Evolutionary conservation across 2,113 vertebrate genomes (phyloP).

Genomic region (Australoheros scitulus): DNA sequence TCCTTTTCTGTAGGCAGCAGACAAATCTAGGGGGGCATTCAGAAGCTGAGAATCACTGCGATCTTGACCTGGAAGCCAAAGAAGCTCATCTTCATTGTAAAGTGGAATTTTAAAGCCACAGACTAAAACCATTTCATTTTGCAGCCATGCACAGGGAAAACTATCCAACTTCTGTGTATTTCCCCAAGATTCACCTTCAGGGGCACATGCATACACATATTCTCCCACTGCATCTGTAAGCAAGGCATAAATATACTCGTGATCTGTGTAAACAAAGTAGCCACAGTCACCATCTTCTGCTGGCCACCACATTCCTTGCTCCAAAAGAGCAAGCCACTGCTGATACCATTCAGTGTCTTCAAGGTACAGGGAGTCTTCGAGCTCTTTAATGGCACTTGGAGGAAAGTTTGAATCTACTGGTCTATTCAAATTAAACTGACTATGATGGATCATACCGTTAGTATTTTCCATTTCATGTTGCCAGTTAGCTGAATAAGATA

Average conservation of each 20-base stretch:
- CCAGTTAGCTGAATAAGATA: constrained; percentile 78
- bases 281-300: constrained; percentile 93
- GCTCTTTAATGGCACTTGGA: constrained; percentile 73
- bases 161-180: constrained; percentile 73
- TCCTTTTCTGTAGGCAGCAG: constrained; percentile 86
- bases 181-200: constrained; percentile 81
- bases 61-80: constrained; percentile 87
- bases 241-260: constrained; percentile 90
- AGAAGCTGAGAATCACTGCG: constrained; percentile 76
- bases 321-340: constrained; percentile 89
- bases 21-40: constrained; percentile 90
- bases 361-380: constrained; percentile 80
- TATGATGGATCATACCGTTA: constrained; percentile 73
- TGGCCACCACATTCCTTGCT: constrained; percentile 94
- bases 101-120: constrained; percentile 92
- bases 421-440: constrained; percentile 49
- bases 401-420: constrained; percentile 79
- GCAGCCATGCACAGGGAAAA: constrained; percentile 77
- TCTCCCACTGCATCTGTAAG: constrained; percentile 91
- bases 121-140: constrained; percentile 83
- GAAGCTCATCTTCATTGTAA: constrained; percentile 86
- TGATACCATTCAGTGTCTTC: constrained; percentile 87
- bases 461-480: constrained; percentile 71
- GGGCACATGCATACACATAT: constrained; percentile 89
- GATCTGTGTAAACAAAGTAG: constrained; percentile 94